Conservation (phyloP, 2,797 vertebrate genomes). For the Prionace glauca region DNA sequence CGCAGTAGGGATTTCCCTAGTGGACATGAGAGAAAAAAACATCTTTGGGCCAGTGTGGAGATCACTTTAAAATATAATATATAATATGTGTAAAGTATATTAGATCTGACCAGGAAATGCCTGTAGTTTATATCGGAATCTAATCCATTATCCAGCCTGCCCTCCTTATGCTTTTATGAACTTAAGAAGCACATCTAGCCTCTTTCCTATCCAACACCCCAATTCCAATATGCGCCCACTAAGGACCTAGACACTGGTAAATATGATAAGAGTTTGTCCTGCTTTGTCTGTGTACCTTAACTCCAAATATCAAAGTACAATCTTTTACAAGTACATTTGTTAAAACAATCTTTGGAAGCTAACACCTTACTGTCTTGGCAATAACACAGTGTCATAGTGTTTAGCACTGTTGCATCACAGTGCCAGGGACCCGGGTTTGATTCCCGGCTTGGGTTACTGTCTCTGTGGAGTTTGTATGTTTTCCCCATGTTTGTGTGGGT, state of each 20-base stretch:
- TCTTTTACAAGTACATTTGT: not conserved
- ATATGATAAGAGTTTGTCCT: not conserved
- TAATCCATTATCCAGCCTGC: not conserved
- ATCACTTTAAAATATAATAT: not conserved
- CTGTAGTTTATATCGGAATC: too few relatives aligned
- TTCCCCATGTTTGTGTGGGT: too few relatives aligned
- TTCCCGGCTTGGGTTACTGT: too few relatives aligned
- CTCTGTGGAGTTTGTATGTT: too few relatives aligned
- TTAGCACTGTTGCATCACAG: too few relatives aligned
- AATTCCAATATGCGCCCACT: too few relatives aligned
- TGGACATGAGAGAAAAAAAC: not conserved
- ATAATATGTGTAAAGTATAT: not conserved
- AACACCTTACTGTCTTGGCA: not conserved
- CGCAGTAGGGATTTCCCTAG: constrained; percentile 9
- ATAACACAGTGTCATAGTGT: too few relatives aligned
- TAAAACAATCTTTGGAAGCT: not conserved
- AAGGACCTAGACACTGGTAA: too few relatives aligned
- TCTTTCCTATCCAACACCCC: not conserved
- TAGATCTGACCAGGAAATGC: not conserved
- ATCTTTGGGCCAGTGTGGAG: not conserved
- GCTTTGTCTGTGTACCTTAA: not conserved
- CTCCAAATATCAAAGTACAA: not conserved
- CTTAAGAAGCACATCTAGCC: not conserved
- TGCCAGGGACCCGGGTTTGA: too few relatives aligned
- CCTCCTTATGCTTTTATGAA: not conserved